phyloP scores from a whole-genome alignment of 2,888 invertebrate genomes.

The Drosophila flavopinicola region DNA sequence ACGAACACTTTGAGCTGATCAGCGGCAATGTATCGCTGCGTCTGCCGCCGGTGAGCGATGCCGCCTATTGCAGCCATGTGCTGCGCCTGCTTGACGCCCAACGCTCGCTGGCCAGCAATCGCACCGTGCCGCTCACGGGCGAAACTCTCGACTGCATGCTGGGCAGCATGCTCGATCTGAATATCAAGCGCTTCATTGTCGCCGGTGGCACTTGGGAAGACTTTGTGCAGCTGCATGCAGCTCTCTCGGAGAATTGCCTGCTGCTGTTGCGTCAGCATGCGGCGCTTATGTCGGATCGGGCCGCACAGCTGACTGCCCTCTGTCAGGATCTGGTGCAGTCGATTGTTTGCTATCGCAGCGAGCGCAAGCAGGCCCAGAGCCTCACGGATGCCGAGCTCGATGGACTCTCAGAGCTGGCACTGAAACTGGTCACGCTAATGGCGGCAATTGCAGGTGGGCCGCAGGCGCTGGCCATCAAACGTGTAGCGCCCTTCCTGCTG shows the following conservation, averaged over 20 bases:
- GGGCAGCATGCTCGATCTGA: slow-evolving; percentile 77
- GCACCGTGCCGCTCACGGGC: slow-evolving; percentile 77
- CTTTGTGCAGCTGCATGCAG: slow-evolving; percentile 68
- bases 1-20: slow-evolving; percentile 82
- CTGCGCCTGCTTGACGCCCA: slow-evolving; percentile 76
- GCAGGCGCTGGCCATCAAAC: slow-evolving; percentile 78
- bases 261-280: slow-evolving; percentile 75
- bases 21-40: slow-evolving; percentile 67
- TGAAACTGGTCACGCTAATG: slow-evolving; percentile 81
- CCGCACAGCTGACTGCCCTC: slow-evolving; percentile 80
- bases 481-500: slow-evolving; percentile 83
- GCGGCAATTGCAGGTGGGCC: slow-evolving; percentile 66
- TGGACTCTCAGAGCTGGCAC: slow-evolving; percentile 75
- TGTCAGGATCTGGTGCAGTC: slow-evolving; percentile 82
- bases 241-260: slow-evolving; percentile 73
- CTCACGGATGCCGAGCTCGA: slow-evolving; percentile 77
- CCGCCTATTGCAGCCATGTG: slow-evolving; percentile 42
- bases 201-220: slow-evolving; percentile 65
- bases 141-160: slow-evolving; percentile 82
- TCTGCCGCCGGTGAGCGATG: slow-evolving; percentile 53
- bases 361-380: slow-evolving; percentile 74
- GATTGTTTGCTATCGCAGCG: slow-evolving; percentile 82
- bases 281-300: slow-evolving; percentile 78
- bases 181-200: slow-evolving; percentile 74
- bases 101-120: slow-evolving; percentile 74